phyloP scores from a whole-genome alignment of 30 jellyfish, hydroid and myxozoan species.

The Cassiopea xamachana region DNA sequence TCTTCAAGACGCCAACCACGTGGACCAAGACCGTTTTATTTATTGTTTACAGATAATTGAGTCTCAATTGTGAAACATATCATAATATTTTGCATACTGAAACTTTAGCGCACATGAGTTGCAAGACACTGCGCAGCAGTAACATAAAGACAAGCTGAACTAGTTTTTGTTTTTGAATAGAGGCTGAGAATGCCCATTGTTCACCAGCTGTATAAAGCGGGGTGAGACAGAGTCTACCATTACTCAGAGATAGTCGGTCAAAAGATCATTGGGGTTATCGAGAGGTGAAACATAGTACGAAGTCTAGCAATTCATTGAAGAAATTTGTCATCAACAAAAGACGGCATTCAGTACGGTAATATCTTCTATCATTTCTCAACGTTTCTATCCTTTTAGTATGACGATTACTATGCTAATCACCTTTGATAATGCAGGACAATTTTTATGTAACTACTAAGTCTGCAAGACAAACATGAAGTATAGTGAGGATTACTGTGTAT shows the following conservation, averaged over 20 bases:
- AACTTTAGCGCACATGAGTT: slow-evolving; percentile 32
- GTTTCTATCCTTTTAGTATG: background rate
- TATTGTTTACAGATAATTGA: slow-evolving; percentile 9
- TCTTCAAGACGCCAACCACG: slow-evolving; percentile 19
- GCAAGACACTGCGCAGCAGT: slow-evolving; percentile 46
- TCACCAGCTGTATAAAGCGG: slow-evolving; percentile 30
- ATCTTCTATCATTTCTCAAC: background rate
- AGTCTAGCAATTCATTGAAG: background rate
- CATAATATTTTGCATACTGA: slow-evolving; percentile 2
- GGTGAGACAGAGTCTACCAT: background rate
- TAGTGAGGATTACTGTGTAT: too few relatives aligned
- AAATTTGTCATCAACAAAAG: background rate
- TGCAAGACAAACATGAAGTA: too few relatives aligned
- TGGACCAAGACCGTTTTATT: background rate
- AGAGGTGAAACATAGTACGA: background rate
- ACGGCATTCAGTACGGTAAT: background rate
- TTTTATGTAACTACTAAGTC: background rate
- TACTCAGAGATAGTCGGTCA: slow-evolving; percentile 60
- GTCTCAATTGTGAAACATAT: slow-evolving; percentile 12
- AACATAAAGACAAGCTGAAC: slow-evolving; percentile 36
- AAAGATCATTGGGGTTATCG: slow-evolving; percentile 58
- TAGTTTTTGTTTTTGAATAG: slow-evolving; percentile 37
- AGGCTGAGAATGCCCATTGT: slow-evolving; percentile 48
- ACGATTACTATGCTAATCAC: background rate
- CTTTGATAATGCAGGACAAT: background rate